Evolutionary conservation across 2,888 invertebrate genomes (phyloP).

Genomic region (Tethea ocularis): DNA sequence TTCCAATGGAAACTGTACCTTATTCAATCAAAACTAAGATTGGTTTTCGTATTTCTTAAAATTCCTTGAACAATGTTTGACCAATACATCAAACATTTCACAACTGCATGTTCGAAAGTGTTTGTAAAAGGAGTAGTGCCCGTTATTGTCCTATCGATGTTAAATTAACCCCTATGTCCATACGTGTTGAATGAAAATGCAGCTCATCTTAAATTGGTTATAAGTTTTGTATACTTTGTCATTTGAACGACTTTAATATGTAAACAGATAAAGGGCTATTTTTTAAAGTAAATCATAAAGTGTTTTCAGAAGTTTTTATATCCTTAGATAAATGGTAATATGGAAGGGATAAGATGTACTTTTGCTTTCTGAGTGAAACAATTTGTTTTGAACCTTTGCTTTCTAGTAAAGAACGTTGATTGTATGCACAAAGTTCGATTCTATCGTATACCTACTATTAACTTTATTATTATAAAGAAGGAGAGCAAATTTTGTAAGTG

Average conservation of each 20-base stretch:
- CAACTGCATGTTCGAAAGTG: slow-evolving; percentile 40
- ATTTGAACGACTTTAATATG: slow-evolving; percentile 59
- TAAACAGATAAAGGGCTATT: slow-evolving; percentile 61
- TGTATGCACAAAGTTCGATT: no score
- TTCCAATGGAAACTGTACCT: neutral
- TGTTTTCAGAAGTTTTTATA: slow-evolving; percentile 43
- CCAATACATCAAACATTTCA: slow-evolving; percentile 56
- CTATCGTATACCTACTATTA: no score
- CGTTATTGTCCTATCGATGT: slow-evolving; percentile 36
- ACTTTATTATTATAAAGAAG: no score
- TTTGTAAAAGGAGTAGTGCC: slow-evolving; percentile 60
- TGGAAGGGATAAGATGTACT: slow-evolving; percentile 31
- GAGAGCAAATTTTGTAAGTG: no score
- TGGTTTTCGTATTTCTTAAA: slow-evolving; percentile 7
- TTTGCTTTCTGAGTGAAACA: slow-evolving; percentile 39
- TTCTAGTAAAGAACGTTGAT: no score
- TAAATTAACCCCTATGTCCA: slow-evolving; percentile 29
- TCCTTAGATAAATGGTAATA: slow-evolving; percentile 30
- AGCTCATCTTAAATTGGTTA: slow-evolving; percentile 34
- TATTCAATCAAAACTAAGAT: neutral
- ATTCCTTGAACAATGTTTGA: slow-evolving; percentile 37
- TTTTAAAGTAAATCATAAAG: slow-evolving; percentile 61
- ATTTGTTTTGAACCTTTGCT: neutral
- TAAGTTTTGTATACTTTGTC: slow-evolving; percentile 49
- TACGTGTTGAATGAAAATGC: slow-evolving; percentile 13